A percentile compares a stretch with the other conserved stretches of the same genome.
Conservation (phyloP, 2,113 vertebrate species). For the Oncorhynchus masou region DNA sequence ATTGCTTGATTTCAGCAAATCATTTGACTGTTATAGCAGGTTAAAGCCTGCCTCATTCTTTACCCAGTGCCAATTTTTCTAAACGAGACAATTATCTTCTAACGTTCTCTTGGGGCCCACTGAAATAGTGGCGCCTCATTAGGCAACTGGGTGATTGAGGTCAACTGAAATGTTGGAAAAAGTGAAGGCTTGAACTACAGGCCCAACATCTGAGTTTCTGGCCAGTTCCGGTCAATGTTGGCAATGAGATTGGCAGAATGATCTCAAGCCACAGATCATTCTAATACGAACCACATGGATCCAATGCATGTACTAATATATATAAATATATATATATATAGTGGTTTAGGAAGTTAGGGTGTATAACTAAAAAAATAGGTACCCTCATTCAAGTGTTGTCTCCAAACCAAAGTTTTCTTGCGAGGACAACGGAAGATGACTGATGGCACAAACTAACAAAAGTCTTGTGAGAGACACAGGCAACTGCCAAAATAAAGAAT, state of each 20-base stretch:
- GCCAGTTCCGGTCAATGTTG: conserved; percentile 27
- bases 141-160: neutral
- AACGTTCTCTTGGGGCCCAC: too few species aligned
- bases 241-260: conserved; percentile 50
- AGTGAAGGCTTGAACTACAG: neutral
- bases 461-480: conserved; percentile 21
- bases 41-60: neutral
- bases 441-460: conserved; percentile 30
- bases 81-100: neutral
- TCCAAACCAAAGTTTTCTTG: neutral
- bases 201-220: neutral
- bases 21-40: neutral
- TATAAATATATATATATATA: neutral
- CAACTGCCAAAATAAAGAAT: too few species aligned
- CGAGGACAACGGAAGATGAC: conserved; percentile 29
- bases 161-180: neutral
- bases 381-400: neutral
- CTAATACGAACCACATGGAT: conserved; percentile 1
- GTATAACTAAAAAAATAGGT: neutral
- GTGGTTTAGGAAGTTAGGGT: neutral
- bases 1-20: conserved; percentile 4
- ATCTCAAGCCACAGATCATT: conserved; percentile 38
- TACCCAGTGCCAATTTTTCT: neutral
- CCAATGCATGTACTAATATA: conserved; percentile 6
- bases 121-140: neutral